Evolutionary conservation across 2,888 invertebrate genomes (phyloP).

Genomic region (Morpho deidamia): DNA sequence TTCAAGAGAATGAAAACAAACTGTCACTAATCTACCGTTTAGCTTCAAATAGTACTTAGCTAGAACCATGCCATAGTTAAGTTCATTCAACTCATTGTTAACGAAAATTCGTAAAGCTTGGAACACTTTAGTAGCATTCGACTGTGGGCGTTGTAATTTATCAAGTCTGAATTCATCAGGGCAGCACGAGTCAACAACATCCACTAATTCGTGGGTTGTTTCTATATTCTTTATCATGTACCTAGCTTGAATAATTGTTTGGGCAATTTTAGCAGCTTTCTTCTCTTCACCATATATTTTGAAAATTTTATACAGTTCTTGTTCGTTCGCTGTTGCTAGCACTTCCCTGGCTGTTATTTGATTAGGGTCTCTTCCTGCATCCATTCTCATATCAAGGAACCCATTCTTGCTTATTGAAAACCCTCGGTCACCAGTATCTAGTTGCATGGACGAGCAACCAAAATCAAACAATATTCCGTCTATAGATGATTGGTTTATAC

Average conservation of each 20-base stretch:
- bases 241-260: constrained; percentile 90
- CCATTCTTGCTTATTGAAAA: constrained; percentile 92
- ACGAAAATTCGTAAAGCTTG: constrained; percentile 96
- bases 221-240: constrained; percentile 85
- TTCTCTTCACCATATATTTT: constrained; percentile 96
- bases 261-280: constrained; percentile 89
- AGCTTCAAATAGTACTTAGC: constrained; percentile 87
- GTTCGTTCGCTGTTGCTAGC: constrained; percentile 86
- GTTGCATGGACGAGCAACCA: constrained; percentile 97
- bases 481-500: constrained; percentile 81
- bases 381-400: constrained; percentile 97
- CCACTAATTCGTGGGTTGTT: constrained; percentile 90
- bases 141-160: constrained; percentile 85
- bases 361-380: constrained; percentile 82
- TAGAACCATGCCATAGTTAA: constrained; percentile 91
- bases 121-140: constrained; percentile 94
- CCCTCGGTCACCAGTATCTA: constrained; percentile 88
- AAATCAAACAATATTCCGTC: constrained; percentile 95
- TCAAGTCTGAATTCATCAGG: constrained; percentile 80
- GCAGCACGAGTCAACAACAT: constrained; percentile 82
- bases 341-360: constrained; percentile 93
- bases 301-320: constrained; percentile 89
- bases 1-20: constrained; percentile 96
- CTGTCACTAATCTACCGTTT: constrained; percentile 87
- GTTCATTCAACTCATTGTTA: constrained; percentile 96